Percentiles rank a stretch among this genome's conserved stretches.
phyloP scores from a whole-genome alignment of 2,888 invertebrate species.

The Atherix ibis region DNA sequence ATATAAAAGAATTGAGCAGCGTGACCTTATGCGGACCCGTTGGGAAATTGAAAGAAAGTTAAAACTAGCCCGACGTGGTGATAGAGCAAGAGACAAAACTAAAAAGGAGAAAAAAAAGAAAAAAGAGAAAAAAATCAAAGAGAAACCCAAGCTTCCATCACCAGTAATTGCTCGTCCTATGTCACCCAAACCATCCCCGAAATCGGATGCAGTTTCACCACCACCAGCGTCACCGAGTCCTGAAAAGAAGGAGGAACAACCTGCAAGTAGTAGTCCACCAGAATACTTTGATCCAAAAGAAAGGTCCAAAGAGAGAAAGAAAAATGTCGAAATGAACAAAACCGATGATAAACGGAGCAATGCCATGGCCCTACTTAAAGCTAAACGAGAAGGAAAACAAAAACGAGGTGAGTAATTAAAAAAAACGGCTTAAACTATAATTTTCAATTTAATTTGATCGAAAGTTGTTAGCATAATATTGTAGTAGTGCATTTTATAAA shows the following conservation, averaged over 20 bases:
- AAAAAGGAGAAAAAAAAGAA: constrained; percentile 31
- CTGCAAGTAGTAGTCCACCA: constrained; percentile 1
- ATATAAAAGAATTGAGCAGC: constrained; percentile 86
- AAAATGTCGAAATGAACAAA: constrained; percentile 76
- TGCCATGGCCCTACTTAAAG: constrained; percentile 84
- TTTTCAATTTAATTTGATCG: not conserved
- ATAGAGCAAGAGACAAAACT: constrained; percentile 42
- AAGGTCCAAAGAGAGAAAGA: constrained; percentile 67
- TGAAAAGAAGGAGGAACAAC: constrained; percentile 17
- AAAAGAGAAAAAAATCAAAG: constrained; percentile 40
- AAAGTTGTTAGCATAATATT: too few species aligned
- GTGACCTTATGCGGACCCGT: constrained; percentile 83
- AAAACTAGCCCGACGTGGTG: constrained; percentile 63
- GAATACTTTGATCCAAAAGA: constrained; percentile 52
- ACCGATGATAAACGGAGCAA: constrained; percentile 76
- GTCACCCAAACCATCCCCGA: constrained; percentile 7
- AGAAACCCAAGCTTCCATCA: constrained; percentile 13
- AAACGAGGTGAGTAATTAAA: constrained; percentile 42
- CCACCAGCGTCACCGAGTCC: constrained; percentile 12
- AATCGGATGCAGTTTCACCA: constrained; percentile 3
- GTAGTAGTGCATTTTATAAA: too few species aligned
- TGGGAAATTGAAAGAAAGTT: constrained; percentile 94
- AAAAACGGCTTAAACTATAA: not conserved
- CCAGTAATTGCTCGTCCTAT: constrained; percentile 8
- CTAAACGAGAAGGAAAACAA: constrained; percentile 78